A percentile compares a stretch with the other conserved stretches of the same genome.
Conservation (phyloP, 2,888 invertebrate genomes). For the Sussaba pulchella region DNA sequence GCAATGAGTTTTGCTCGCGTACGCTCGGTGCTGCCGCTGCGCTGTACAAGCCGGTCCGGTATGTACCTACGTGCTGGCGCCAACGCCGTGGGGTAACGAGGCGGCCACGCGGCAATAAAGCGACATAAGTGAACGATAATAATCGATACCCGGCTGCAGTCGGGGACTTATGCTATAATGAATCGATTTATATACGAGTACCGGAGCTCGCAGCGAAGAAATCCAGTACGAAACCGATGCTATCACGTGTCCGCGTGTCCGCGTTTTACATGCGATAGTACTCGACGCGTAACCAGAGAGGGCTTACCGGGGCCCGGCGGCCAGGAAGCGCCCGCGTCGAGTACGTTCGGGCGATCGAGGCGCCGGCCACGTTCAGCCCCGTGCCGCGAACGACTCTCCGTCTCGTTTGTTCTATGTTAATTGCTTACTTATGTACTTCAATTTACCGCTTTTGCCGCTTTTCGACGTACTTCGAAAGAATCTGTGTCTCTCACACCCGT, state of each 20-base stretch:
- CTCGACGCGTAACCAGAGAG: constrained; percentile 14
- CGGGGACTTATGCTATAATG: constrained; percentile 69
- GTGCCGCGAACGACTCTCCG: constrained; percentile 10
- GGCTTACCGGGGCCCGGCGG: constrained; percentile 16
- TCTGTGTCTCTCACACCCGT: not conserved
- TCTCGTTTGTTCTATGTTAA: constrained; percentile 68
- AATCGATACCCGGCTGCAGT: constrained; percentile 72
- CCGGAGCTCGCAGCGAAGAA: constrained; percentile 38
- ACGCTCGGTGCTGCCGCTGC: not conserved
- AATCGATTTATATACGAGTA: constrained; percentile 75
- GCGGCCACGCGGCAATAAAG: constrained; percentile 72
- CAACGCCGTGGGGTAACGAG: constrained; percentile 70
- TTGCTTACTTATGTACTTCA: constrained; percentile 72
- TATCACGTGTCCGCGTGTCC: constrained; percentile 57
- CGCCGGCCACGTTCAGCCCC: too few relatives aligned
- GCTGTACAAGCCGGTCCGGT: not conserved
- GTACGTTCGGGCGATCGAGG: constrained; percentile 13
- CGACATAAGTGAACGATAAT: constrained; percentile 74
- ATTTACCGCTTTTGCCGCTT: constrained; percentile 66
- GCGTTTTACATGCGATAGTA: constrained; percentile 53
- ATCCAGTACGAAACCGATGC: constrained; percentile 38
- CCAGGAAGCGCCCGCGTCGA: constrained; percentile 53
- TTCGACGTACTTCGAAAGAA: constrained; percentile 49
- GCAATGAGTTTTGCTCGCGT: constrained; percentile 5
- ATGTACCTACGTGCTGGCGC: constrained; percentile 66